These are phyloP conservation scores for Herpailurus yagouaroundi DNA, from an alignment of 2,113 vertebrate species.

Conservation along the genomic window DNA sequence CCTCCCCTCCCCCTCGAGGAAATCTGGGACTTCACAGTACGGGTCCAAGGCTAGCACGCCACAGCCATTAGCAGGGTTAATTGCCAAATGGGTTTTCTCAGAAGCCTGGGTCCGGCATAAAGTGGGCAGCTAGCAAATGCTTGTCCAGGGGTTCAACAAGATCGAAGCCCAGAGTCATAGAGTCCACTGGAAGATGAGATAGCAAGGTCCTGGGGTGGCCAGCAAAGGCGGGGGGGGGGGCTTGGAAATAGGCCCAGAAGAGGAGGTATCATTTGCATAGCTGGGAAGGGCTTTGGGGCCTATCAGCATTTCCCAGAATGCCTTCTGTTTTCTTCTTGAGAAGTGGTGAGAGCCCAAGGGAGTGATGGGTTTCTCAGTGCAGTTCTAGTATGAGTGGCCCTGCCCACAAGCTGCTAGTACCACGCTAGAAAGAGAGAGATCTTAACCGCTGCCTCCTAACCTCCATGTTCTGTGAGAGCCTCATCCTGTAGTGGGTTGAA, in stretches of 20 bases:
- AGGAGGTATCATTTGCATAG: not conserved
- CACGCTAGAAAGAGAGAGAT: constrained; percentile 53
- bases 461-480: not conserved
- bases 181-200: rapidly evolving
- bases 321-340: not conserved
- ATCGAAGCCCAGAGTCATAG: not conserved
- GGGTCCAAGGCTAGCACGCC: not conserved
- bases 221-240: not conserved
- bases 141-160: not conserved
- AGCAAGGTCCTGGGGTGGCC: not conserved
- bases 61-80: not conserved
- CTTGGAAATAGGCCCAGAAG: not conserved
- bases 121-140: not conserved
- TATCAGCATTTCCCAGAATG: constrained; percentile 69
- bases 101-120: not conserved
- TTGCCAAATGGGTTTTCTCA: not conserved
- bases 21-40: not conserved
- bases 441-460: not conserved
- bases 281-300: not conserved
- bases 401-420: not conserved
- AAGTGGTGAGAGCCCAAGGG: not conserved
- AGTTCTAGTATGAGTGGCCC: constrained; percentile 57
- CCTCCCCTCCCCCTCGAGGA: not conserved
- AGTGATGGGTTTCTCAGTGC: not conserved
- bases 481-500: not conserved